Evolutionary conservation across 2,113 vertebrate species (phyloP), one percentile per base, ranked within the genome.

Genomic region (Agapornis roseicollis): DNA sequence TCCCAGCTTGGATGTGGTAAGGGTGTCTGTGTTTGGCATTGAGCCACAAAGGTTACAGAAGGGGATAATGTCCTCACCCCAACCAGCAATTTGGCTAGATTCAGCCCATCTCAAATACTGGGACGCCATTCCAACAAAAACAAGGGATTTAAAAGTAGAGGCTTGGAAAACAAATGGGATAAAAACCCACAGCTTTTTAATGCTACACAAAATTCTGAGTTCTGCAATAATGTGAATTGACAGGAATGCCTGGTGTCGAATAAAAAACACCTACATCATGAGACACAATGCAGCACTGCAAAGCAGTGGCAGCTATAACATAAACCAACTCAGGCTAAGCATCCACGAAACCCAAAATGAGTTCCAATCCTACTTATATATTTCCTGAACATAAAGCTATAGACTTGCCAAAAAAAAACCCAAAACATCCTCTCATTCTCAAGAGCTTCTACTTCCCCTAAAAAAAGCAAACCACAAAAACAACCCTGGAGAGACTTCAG

Each of bases 251-350:
- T 69, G 17, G 4, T 42, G 61, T 47, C 1, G 1, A 72, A 58
- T 11, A 3, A 18, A 5, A 60, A 35, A 8, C 10, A 5, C 3
- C 12, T 46, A 17, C 23, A 19, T 4, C 39, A 7, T 0, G 1
- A 73, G 37, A 39, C 52, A 70, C 1, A 3, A 44, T 70, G 29
- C 41, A 83, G 23, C n/a, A 33, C 52, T 41, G 4, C 24, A 65
- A 68, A 72, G 13, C 7, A 6, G 8, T 77, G 49, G 22, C 66
- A 90, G 41, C 53, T 49, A 4, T 11, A 65, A 78, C 27, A 29
- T 85, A 53, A 91, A 72, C 12, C 89, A 22, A 28, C 23, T 29
- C 28, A 80, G 89, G 58, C 25, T 33, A 46, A 60, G 16, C 23
- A 66, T 14, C 29, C 55, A 66, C 4, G 29, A 80, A 70, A 7